phyloP scores from a whole-genome alignment of 1,140 invertebrate species.

The Acromyrmex charruanus region DNA sequence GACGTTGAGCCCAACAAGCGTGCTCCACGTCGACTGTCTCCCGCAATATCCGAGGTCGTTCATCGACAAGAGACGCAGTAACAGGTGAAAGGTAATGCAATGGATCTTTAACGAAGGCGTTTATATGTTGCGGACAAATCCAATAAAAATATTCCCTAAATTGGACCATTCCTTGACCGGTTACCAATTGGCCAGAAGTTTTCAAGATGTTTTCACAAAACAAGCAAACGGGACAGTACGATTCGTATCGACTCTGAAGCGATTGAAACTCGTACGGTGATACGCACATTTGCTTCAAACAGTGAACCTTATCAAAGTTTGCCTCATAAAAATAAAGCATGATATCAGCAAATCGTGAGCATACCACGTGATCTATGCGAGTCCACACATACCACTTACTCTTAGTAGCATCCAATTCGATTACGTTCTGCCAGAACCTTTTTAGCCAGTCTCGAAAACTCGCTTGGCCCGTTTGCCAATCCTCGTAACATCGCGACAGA shows the following conservation, averaged over 20 bases:
- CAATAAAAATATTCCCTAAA: constrained; percentile 87
- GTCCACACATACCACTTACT: constrained; percentile 86
- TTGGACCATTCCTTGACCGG: constrained; percentile 87
- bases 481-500: constrained; percentile 83
- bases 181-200: constrained; percentile 82
- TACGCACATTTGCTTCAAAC: constrained; percentile 82
- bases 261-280: constrained; percentile 86
- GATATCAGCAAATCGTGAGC: constrained; percentile 55
- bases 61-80: constrained; percentile 83
- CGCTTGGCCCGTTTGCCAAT: constrained; percentile 81
- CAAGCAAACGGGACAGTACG: constrained; percentile 88
- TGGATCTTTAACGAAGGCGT: constrained; percentile 84
- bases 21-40: constrained; percentile 77
- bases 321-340: constrained; percentile 70
- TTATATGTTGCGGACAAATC: constrained; percentile 86
- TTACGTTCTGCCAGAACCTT: constrained; percentile 86
- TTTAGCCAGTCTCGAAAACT: constrained; percentile 85
- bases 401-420: constrained; percentile 80
- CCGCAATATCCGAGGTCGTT: constrained; percentile 84
- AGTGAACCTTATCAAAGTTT: constrained; percentile 81
- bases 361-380: constrained; percentile 80
- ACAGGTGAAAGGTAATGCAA: constrained; percentile 78
- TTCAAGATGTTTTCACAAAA: constrained; percentile 80
- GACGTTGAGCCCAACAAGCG: constrained; percentile 72
- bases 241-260: constrained; percentile 85